These are phyloP conservation scores for Anguilla rostrata DNA, from an alignment of 2,113 vertebrate genomes.

Conservation along the genomic window DNA sequence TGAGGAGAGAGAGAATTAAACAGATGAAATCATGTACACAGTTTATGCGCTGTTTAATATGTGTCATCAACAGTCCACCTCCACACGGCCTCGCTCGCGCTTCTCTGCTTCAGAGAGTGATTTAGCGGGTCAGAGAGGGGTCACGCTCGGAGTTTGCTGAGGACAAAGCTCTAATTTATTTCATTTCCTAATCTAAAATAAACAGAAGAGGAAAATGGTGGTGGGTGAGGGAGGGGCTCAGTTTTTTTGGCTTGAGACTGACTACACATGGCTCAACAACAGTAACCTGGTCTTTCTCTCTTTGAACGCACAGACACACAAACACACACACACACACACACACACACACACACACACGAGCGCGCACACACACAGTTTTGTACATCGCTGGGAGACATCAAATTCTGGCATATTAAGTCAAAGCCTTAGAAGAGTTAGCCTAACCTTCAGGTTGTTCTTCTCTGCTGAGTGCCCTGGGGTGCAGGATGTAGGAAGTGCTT, in stretches of 20 bases:
- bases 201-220: constrained; percentile 43
- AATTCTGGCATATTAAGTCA: too few relatives aligned
- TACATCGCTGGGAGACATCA: too few relatives aligned
- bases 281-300: not conserved
- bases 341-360: too few relatives aligned
- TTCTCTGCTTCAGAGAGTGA: constrained; percentile 34
- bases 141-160: constrained; percentile 26
- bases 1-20: constrained; percentile 34
- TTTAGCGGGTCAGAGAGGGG: constrained; percentile 33
- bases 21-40: constrained; percentile 42
- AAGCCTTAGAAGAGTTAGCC: too few relatives aligned
- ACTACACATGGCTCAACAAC: not conserved
- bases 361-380: too few relatives aligned
- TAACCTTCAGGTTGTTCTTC: too few relatives aligned
- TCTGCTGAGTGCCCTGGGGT: too few relatives aligned
- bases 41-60: constrained; percentile 46
- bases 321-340: too few relatives aligned
- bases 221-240: not conserved
- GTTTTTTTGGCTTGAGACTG: constrained; percentile 7
- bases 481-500: not conserved
- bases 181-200: constrained; percentile 66
- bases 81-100: not conserved
- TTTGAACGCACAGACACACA: not conserved
- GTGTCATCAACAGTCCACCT: constrained; percentile 38
- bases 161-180: constrained; percentile 44